Evolutionary conservation across 1,140 invertebrate genomes (phyloP).

Genomic region (Agraylea sexmaculata): DNA sequence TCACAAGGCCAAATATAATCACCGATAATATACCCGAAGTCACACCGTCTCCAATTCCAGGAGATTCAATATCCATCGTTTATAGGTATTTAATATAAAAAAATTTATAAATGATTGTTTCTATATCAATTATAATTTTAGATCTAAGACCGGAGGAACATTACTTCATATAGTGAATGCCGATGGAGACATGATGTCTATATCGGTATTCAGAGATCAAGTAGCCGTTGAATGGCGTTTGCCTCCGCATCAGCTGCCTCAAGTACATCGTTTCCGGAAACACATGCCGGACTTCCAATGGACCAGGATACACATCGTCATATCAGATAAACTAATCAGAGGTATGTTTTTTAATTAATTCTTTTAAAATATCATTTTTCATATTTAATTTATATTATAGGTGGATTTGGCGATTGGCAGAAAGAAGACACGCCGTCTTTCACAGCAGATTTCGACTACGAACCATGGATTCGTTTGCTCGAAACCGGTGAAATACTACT

Average conservation of each 20-base stretch:
- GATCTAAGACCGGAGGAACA: constrained; percentile 63
- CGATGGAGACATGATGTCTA: constrained; percentile 33
- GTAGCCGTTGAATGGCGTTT: constrained; percentile 56
- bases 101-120: neutral
- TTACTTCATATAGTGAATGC: constrained; percentile 46
- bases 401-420: constrained; percentile 38
- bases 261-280: constrained; percentile 44
- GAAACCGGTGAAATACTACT: constrained; percentile 33
- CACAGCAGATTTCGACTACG: constrained; percentile 36
- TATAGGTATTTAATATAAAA: constrained; percentile 25
- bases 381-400: constrained; percentile 16
- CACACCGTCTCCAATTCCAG: constrained; percentile 24
- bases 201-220: constrained; percentile 57
- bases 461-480: constrained; percentile 47
- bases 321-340: constrained; percentile 26
- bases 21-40: constrained; percentile 19
- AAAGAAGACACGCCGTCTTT: constrained; percentile 37
- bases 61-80: constrained; percentile 29
- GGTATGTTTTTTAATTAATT: constrained; percentile 23
- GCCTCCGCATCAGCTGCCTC: constrained; percentile 32
- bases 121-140: constrained; percentile 14
- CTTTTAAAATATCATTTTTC: neutral
- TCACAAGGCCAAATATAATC: constrained; percentile 27
- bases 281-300: constrained; percentile 49
- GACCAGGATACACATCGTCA: constrained; percentile 47